Conservation (phyloP, 2,797 vertebrate species). For the Sciurus vulgaris region DNA sequence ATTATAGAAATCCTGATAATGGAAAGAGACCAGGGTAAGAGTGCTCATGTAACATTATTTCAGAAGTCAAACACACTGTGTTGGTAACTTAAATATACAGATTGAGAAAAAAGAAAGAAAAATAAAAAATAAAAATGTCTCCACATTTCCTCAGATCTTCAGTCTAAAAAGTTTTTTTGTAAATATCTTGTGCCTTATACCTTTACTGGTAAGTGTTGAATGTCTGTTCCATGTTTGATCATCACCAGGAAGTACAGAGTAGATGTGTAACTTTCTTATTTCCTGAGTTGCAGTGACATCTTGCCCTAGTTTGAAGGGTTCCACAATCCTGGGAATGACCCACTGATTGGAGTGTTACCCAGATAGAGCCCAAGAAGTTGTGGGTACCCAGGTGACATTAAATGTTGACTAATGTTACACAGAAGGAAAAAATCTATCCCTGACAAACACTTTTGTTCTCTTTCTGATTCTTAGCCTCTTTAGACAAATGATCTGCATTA, state of each 20-base stretch:
- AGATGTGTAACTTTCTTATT: not conserved
- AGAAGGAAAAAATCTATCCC: not conserved
- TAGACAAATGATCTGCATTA: slow-evolving; percentile 44
- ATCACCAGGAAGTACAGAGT: not conserved
- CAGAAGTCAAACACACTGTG: slow-evolving; percentile 12
- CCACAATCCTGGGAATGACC: not conserved
- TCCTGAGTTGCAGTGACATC: not conserved
- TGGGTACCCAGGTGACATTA: not conserved
- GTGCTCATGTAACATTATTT: not conserved
- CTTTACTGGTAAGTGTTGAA: not conserved
- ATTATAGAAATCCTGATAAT: not conserved
- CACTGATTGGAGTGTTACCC: not conserved
- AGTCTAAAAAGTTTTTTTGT: not conserved
- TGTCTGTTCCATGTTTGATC: not conserved
- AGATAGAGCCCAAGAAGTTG: not conserved
- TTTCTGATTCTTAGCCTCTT: slow-evolving; percentile 13
- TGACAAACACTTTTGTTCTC: not conserved
- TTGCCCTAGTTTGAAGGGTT: not conserved
- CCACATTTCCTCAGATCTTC: not conserved
- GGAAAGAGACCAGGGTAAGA: slow-evolving; percentile 1
- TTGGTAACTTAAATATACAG: slow-evolving; percentile 14
- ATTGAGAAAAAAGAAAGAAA: not conserved
- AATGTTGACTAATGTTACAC: slow-evolving; percentile 11
- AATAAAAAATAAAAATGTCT: not conserved
- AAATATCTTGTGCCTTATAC: not conserved